Evolutionary conservation across 2,888 invertebrate genomes (phyloP).

Genomic region (Elgonia sp.): DNA sequence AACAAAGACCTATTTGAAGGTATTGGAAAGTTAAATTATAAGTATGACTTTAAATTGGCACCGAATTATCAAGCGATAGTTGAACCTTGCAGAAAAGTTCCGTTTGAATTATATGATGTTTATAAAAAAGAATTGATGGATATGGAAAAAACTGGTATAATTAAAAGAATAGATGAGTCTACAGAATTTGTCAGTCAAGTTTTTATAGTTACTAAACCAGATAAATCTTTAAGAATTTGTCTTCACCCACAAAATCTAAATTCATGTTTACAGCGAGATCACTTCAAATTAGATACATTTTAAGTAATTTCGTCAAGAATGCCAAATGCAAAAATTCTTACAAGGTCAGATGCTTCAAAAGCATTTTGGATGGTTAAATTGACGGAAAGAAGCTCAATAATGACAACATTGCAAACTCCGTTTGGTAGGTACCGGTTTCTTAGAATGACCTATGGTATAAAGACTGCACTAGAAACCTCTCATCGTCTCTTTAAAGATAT

Average conservation of each 20-base stretch:
- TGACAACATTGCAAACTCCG: constrained; percentile 80
- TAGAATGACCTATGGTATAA: constrained; percentile 72
- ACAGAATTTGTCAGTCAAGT: constrained; percentile 74
- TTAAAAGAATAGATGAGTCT: constrained; percentile 60
- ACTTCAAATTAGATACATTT: not conserved
- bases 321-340: constrained; percentile 27
- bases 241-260: constrained; percentile 77
- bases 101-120: constrained; percentile 37
- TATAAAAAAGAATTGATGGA: constrained; percentile 26
- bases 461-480: constrained; percentile 73
- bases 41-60: constrained; percentile 71
- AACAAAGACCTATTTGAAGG: constrained; percentile 49
- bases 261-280: constrained; percentile 76
- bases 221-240: constrained; percentile 79
- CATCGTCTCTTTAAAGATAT: constrained; percentile 73
- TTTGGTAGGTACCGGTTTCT: constrained; percentile 76
- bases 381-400: constrained; percentile 76
- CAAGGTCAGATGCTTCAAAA: constrained; percentile 23
- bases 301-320: constrained; percentile 25
- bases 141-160: constrained; percentile 64
- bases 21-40: constrained; percentile 63
- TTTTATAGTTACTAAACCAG: constrained; percentile 71
- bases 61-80: no score
- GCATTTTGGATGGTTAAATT: constrained; percentile 79
- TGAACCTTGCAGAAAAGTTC: constrained; percentile 12